Percentiles rank a stretch among this genome's conserved stretches.
Evolutionary conservation across 2,888 invertebrate species (phyloP).

Genomic region (Drosophila suboccidentalis): DNA sequence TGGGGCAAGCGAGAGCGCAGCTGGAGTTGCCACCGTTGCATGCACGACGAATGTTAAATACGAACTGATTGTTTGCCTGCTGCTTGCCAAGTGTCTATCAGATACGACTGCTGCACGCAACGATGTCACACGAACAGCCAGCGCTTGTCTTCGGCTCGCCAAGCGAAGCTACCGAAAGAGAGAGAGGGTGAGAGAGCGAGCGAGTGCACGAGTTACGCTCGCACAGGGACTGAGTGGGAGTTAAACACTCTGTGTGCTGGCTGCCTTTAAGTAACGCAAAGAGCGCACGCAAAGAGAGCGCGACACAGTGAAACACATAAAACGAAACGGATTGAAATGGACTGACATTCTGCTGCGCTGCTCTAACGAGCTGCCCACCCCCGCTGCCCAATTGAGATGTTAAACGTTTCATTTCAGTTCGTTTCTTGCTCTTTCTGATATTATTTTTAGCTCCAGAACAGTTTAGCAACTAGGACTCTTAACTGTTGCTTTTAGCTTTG

Average conservation of each 20-base stretch:
- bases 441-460: too few relatives aligned
- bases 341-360: conserved; percentile 2
- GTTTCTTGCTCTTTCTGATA: neutral
- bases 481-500: conserved; percentile 24
- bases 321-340: conserved; percentile 28
- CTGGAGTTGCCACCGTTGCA: conserved; percentile 32
- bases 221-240: conserved; percentile 1
- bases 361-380: conserved; percentile 13
- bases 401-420: conserved; percentile 27
- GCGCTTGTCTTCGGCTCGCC: conserved; percentile 22
- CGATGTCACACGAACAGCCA: conserved; percentile 21
- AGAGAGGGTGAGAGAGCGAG: conserved; percentile 5
- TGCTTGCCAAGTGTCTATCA: conserved; percentile 22
- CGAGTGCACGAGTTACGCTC: neutral
- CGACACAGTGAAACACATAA: conserved; percentile 15
- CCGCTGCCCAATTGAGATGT: conserved; percentile 34
- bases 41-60: conserved; percentile 49
- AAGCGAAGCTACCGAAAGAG: neutral
- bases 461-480: conserved; percentile 1
- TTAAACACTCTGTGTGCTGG: neutral
- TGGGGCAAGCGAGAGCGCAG: conserved; percentile 8
- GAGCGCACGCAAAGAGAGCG: conserved; percentile 13
- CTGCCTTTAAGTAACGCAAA: neutral
- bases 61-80: conserved; percentile 57
- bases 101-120: conserved; percentile 9